A percentile compares a stretch with the other conserved stretches of the same genome.
phyloP scores from a whole-genome alignment of 2,888 invertebrate genomes.

The Gymnoscelis rufifasciata region DNA sequence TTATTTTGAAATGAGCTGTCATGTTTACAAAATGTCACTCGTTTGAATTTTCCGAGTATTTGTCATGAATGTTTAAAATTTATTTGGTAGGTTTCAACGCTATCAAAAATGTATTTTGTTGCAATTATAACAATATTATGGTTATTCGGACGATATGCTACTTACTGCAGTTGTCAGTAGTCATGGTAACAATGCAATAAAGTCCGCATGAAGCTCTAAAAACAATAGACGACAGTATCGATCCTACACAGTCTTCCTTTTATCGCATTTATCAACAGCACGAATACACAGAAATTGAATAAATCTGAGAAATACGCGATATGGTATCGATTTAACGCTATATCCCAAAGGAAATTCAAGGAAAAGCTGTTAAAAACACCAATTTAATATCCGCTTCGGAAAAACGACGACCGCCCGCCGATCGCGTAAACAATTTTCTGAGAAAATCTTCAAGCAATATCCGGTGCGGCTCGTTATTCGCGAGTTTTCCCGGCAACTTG shows the following conservation, averaged over 20 bases:
- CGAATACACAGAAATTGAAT: background rate
- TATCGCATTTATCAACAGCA: constrained; percentile 23
- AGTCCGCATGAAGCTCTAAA: constrained; percentile 26
- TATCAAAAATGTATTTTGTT: no score
- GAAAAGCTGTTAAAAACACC: constrained; percentile 45
- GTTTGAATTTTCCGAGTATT: background rate
- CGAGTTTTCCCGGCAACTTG: constrained; percentile 55
- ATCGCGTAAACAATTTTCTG: constrained; percentile 71
- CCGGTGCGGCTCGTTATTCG: constrained; percentile 59
- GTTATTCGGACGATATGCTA: no score
- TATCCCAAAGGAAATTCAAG: constrained; percentile 42
- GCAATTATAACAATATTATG: background rate
- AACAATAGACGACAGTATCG: constrained; percentile 43
- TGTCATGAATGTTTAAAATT: no score
- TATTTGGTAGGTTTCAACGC: no score
- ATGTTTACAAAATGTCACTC: background rate
- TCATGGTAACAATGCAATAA: constrained; percentile 26
- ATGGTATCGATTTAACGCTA: constrained; percentile 23
- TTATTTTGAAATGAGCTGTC: background rate
- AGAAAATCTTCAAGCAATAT: constrained; percentile 70
- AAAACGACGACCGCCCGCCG: constrained; percentile 52
- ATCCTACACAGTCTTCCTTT: constrained; percentile 31
- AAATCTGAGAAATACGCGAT: background rate
- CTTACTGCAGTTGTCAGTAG: constrained; percentile 19
- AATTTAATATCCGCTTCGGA: constrained; percentile 62